Evolutionary conservation across 64 coral and sea anemone species (phyloP), one percentile per base, ranked within the genome.

Genomic region (Montipora efflorescens): DNA sequence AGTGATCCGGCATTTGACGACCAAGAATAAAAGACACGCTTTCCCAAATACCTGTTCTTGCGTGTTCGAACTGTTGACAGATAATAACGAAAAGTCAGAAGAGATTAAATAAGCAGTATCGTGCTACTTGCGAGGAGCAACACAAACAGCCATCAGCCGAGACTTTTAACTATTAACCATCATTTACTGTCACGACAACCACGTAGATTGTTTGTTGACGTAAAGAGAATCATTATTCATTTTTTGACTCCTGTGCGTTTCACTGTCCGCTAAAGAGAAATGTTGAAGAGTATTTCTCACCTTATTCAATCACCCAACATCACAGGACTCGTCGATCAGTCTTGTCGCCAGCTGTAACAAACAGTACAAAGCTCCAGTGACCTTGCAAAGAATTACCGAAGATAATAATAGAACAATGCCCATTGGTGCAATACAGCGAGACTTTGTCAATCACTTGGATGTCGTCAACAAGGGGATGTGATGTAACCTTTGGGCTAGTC

Each of bases 321-420:
- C 47, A 11, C 76, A 12, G 68, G 5, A 3, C 47, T 64, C 25
- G 20, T 70, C n/a, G 53, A 57, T 11, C 11, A 4, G 46, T 48
- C 76, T 16, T 21, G 10, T 50, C 67, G 19, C 66, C n/a, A 21
- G 43, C 64, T n/a, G 46, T 51, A 71, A 72, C 47, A 86, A 11
- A 71, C 66, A 16, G 5, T 47, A 11, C 53, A 57, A 62, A 16
- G 36, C 16, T 43, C 28, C 53, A 69, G 18, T 84, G 82, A 86
- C 6, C 82, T n/a, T 18, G 44, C 19, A 19, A 86, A 53, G 16
- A 8, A 64, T 16, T 50, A 23, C 22, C 62, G 64, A 10, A 59
- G 66, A 67, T 84, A 84, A 84, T 84, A 67, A 84, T 84, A 84
- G 81, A 84, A 84, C 59, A 84, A 84, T 86, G 14, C 20, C 49